phyloP scores from a whole-genome alignment of 2,113 vertebrate genomes.

The Piprites chloris region DNA sequence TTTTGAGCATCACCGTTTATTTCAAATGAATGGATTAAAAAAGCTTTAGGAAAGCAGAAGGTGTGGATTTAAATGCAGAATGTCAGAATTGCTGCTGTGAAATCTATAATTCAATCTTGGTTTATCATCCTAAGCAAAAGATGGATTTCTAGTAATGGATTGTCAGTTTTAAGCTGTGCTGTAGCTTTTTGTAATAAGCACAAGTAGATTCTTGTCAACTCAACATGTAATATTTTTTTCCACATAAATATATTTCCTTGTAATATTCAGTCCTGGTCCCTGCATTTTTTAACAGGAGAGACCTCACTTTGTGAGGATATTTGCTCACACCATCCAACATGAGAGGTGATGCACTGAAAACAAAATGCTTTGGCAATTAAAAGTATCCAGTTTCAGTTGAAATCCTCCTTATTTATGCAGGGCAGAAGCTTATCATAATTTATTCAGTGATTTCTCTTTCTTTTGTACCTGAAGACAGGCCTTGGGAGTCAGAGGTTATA shows the following conservation, averaged over 20 bases:
- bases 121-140: constrained; percentile 51
- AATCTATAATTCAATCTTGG: constrained; percentile 65
- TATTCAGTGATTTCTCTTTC: neutral
- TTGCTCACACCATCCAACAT: neutral
- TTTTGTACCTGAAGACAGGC: neutral
- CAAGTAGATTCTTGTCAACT: constrained; percentile 33
- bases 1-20: constrained; percentile 39
- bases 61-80: neutral
- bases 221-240: neutral
- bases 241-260: neutral
- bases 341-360: neutral
- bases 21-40: constrained; percentile 48
- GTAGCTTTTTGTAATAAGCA: constrained; percentile 25
- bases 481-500: constrained; percentile 12
- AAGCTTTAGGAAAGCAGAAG: constrained; percentile 38
- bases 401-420: neutral
- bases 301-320: neutral
- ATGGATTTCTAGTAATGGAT: constrained; percentile 45
- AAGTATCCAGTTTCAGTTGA: neutral
- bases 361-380: constrained; percentile 4
- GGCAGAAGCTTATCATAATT: neutral
- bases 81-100: neutral
- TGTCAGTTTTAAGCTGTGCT: constrained; percentile 19
- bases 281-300: neutral
- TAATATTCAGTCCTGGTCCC: neutral